Evolutionary conservation across 2,888 invertebrate species (phyloP), one percentile per base, ranked within the genome.

Genomic region (Fragum sueziense): DNA sequence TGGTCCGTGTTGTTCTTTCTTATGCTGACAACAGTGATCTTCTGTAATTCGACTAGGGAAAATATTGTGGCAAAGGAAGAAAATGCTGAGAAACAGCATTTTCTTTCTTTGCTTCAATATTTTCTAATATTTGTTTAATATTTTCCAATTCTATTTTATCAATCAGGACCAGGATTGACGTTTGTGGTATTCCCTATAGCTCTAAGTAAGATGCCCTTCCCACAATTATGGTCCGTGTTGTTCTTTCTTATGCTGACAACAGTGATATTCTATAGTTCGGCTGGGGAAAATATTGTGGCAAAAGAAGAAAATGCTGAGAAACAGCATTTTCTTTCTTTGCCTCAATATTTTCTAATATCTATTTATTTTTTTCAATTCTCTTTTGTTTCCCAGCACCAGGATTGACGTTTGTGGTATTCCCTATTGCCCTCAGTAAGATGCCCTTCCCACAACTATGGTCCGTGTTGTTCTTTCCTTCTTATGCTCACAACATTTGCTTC

Each of bases 401-500:
- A 7, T 71, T 89, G 51, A 85, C 87, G 11, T 89, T 88, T 59
- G 80, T 88, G 27, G 89, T 84, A 25, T 89, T 87, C 62, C 89
- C 89, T 0, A 85, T 86, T 47, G 88, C 87, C 22, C 69, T 88
- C 20, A 73, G 85, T 27, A 76, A 84, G 73, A 87, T 88, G 86
- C 87, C 91, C 89, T 54, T 89, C 78, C 86, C 93, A 96, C 87
- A 97, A 96, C 89, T 95, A 96, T 76, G 96, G 96, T 31, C 88
- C 4, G 61, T 87, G 14, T 78, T 88, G 41, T 89, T 89, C 81
- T 88, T 89, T 73, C 61, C 88, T 25, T n/a, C n/a, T n/a, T n/a
- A n/a, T n/a, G n/a, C n/a, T n/a, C n/a, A n/a, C n/a, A n/a, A n/a
- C n/a, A n/a, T n/a, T n/a, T n/a, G n/a, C n/a, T n/a, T n/a, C n/a